Evolutionary conservation across 2,113 vertebrate genomes (phyloP).

Genomic region (Crotalus horridus): DNA sequence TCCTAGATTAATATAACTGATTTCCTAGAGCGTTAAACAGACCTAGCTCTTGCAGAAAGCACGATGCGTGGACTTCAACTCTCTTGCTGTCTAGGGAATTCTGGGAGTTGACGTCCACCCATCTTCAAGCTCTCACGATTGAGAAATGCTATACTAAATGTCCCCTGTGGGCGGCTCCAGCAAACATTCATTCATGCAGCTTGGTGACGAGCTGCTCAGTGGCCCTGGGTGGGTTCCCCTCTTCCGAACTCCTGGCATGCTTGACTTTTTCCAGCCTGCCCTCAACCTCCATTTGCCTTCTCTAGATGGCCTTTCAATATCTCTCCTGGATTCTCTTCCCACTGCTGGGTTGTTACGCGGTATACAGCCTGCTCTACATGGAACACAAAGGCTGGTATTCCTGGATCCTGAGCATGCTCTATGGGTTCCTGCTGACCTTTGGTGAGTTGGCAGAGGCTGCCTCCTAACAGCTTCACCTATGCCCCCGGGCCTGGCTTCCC

Average conservation of each 20-base stretch:
- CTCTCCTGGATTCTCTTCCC: slow-evolving; percentile 94
- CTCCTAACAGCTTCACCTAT: neutral
- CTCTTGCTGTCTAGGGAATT: neutral
- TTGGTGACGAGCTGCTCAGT: neutral
- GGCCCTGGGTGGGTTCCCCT: too few species aligned
- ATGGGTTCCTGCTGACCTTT: slow-evolving; percentile 93
- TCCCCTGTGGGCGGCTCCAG: neutral
- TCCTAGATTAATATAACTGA: too few species aligned
- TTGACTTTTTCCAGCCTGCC: too few species aligned
- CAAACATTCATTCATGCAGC: neutral
- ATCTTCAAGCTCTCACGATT: neutral
- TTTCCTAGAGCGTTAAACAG: too few species aligned
- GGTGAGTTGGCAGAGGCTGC: slow-evolving; percentile 69
- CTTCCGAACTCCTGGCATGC: neutral
- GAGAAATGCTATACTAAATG: neutral
- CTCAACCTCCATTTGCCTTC: neutral
- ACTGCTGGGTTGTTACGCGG: slow-evolving; percentile 87
- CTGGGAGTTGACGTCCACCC: neutral
- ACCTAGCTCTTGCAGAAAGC: too few species aligned
- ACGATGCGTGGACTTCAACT: neutral
- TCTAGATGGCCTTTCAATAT: slow-evolving; percentile 93
- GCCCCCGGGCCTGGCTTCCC: neutral
- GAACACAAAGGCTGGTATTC: slow-evolving; percentile 99
- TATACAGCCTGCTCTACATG: slow-evolving; percentile 92
- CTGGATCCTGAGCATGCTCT: slow-evolving; percentile 93